Conservation (phyloP, 2,113 vertebrate genomes). For the Pholis gunnellus region DNA sequence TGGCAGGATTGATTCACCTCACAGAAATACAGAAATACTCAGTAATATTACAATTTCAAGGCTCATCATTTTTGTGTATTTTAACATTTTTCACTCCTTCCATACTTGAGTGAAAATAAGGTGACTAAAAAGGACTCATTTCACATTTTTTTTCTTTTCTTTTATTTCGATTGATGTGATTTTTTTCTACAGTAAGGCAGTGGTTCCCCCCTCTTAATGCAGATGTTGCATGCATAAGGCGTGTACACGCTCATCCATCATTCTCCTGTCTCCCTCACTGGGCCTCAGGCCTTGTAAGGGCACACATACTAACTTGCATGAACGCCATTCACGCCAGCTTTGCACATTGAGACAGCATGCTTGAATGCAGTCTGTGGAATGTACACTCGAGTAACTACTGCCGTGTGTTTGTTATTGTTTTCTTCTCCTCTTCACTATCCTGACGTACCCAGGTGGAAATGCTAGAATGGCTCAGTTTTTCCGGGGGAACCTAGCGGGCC, state of each 20-base stretch:
- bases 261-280: slow-evolving; percentile 38
- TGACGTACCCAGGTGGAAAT: slow-evolving; percentile 85
- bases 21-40: not conserved
- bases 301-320: slow-evolving; percentile 92
- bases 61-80: not conserved
- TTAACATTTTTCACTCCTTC: not conserved
- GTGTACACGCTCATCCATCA: slow-evolving; percentile 66
- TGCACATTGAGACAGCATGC: slow-evolving; percentile 71
- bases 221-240: slow-evolving; percentile 85
- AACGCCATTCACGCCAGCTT: slow-evolving; percentile 62
- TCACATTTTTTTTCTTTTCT: not conserved
- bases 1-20: not conserved
- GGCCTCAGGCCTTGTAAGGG: slow-evolving; percentile 56
- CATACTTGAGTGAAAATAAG: slow-evolving; percentile 14
- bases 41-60: not conserved
- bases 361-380: slow-evolving; percentile 44
- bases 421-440: slow-evolving; percentile 2
- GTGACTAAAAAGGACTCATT: slow-evolving; percentile 26
- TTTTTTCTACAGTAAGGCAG: slow-evolving; percentile 33
- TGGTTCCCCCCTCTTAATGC: slow-evolving; percentile 31
- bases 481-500: slow-evolving; percentile 92
- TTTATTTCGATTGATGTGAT: not conserved
- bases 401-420: slow-evolving; percentile 27
- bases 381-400: slow-evolving; percentile 4
- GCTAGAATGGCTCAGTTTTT: slow-evolving; percentile 95